Conservation (phyloP, 2,113 vertebrate species). For the Phylloscopus trochilus region DNA sequence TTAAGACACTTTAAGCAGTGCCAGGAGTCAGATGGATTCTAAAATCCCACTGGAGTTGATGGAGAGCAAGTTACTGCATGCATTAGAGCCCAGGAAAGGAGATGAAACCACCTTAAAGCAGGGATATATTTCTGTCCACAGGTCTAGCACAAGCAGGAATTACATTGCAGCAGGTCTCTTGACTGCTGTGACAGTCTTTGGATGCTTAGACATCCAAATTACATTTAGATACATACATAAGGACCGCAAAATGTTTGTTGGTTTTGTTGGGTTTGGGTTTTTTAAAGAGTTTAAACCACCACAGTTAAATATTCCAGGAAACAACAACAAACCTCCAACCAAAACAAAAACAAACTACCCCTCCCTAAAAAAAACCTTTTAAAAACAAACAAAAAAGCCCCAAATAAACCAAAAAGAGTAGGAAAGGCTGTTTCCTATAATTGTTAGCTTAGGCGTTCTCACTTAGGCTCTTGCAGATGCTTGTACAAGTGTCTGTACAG, state of each 20-base stretch:
- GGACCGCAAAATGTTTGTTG: accelerated
- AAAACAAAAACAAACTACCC: too few species aligned
- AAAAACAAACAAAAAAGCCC: not conserved
- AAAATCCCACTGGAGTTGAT: not conserved
- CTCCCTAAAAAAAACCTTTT: too few species aligned
- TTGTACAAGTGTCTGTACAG: not conserved
- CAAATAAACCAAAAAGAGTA: not conserved
- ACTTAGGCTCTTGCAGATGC: not conserved
- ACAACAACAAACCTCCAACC: not conserved
- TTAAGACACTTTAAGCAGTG: not conserved
- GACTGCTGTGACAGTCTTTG: not conserved
- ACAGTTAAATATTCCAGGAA: not conserved
- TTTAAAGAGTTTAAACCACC: not conserved
- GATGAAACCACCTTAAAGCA: not conserved
- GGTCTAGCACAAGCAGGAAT: not conserved
- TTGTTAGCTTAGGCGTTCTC: not conserved
- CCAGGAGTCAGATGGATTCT: not conserved
- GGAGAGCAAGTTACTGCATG: not conserved
- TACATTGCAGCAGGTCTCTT: not conserved
- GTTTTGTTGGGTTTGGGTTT: accelerated
- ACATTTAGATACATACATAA: not conserved
- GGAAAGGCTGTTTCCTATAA: not conserved
- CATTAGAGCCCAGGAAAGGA: not conserved
- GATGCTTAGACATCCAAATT: not conserved
- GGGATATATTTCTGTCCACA: not conserved